Percentiles rank a stretch among this genome's conserved stretches.
These are phyloP conservation scores for Tauraco erythrolophus DNA, from an alignment of 2,113 vertebrate genomes.

Conservation along the genomic window DNA sequence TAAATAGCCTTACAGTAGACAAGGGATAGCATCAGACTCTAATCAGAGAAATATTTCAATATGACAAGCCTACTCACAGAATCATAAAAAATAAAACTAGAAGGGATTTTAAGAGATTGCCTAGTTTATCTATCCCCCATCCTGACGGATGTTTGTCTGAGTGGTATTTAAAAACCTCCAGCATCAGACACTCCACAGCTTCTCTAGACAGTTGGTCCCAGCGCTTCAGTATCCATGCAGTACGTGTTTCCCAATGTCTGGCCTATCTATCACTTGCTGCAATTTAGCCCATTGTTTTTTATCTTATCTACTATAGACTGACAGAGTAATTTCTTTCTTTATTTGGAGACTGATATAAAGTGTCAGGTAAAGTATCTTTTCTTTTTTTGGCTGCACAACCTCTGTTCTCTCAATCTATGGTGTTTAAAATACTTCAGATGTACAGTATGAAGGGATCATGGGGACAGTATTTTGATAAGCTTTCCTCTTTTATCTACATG, in stretches of 20 bases:
- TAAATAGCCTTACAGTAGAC: neutral
- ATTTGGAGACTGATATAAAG: neutral
- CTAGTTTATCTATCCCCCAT: neutral
- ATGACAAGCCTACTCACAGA: neutral
- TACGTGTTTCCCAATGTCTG: neutral
- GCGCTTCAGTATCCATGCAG: neutral
- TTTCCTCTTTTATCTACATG: neutral
- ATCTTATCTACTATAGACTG: neutral
- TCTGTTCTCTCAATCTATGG: neutral
- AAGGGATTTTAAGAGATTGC: slow-evolving; percentile 2
- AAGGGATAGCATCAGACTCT: neutral
- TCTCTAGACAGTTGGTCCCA: neutral
- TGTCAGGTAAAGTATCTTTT: neutral
- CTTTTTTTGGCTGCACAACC: neutral
- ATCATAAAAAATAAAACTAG: neutral
- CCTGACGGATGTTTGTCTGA: neutral
- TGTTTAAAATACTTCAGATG: neutral
- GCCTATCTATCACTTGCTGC: neutral
- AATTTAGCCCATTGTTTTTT: neutral
- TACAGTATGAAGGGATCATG: neutral
- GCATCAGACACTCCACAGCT: neutral
- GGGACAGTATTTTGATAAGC: neutral
- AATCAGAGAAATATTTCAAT: slow-evolving; percentile 33
- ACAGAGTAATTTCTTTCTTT: slow-evolving; percentile 6
- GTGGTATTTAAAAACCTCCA: neutral